Evolutionary conservation across 1,140 invertebrate genomes (phyloP), one percentile per base, ranked within the genome.

Genomic region (Achroia grisella): DNA sequence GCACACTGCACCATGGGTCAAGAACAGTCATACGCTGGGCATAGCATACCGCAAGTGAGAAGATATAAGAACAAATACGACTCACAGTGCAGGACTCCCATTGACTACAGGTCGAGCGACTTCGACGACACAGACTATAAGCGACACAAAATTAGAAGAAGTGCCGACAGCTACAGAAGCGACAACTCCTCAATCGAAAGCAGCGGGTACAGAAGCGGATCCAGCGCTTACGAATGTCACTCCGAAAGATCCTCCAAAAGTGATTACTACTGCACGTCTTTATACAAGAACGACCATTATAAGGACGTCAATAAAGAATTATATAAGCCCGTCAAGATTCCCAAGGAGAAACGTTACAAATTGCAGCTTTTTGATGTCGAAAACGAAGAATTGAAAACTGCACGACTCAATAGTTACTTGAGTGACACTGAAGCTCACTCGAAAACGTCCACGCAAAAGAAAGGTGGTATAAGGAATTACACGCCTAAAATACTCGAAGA

Each of bases 391-490:
- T 83, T 87, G 46, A 88, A 89, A 53, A 90, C 89, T 51, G 72
- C 89, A 11, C 87, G 89, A 37, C 87, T 91, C 39, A 90, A 90
- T 59, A 89, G 88, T 37, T 89, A 90, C 60, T 62, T 90, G 39
- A 88, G 87, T 36, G 88, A 89, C 41, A 74, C 86, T 14, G 87
- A 88, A 56, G 80, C 71, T 1, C 83, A 86, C 48, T 41, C 64
- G 13, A 74, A 72, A 15, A 44, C 52, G 6, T 36, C 66, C 23
- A 71, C 85, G 42, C 74, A 75, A 6, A 88, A 88, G 37, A 86
- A 86, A 60, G 75, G 86, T 1, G 89, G 89, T 6, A 89, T 91
- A 54, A 86, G 90, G 49, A 91, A 91, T 68, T 91, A 91, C 48
- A 91, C 88, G 2, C 90, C 90, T 0, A 91, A 91, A 64, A 90